phyloP scores from a whole-genome alignment of 2,797 vertebrate species.

The Anguilla pacifica region DNA sequence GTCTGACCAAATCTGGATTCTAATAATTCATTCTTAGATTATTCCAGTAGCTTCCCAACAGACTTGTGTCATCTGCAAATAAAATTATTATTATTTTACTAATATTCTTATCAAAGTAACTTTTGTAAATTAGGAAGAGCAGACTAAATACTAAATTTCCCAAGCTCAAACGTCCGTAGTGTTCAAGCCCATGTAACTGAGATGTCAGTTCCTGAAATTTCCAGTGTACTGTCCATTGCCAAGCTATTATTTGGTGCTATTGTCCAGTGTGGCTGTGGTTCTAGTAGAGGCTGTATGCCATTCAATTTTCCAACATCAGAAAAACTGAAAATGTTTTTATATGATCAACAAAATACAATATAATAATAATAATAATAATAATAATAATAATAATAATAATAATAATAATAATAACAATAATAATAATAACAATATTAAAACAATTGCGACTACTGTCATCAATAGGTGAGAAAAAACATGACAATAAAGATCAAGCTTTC shows the following conservation, averaged over 20 bases:
- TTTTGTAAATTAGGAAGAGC: neutral
- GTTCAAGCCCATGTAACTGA: neutral
- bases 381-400: neutral
- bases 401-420: neutral
- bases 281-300: neutral
- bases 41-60: neutral
- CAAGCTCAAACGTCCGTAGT: neutral
- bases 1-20: neutral
- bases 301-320: neutral
- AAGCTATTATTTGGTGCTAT: neutral
- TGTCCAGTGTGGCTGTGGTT: neutral
- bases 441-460: neutral
- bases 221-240: neutral
- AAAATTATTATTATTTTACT: neutral
- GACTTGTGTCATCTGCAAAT: neutral
- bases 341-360: neutral
- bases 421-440: neutral
- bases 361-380: neutral
- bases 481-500: neutral
- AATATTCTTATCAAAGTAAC: neutral
- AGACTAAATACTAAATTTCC: neutral
- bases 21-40: neutral
- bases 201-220: neutral
- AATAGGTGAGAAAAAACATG: neutral
- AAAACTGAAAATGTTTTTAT: neutral